phyloP scores from a whole-genome alignment of 2,797 vertebrate genomes.

The Discoglossus pictus region DNA sequence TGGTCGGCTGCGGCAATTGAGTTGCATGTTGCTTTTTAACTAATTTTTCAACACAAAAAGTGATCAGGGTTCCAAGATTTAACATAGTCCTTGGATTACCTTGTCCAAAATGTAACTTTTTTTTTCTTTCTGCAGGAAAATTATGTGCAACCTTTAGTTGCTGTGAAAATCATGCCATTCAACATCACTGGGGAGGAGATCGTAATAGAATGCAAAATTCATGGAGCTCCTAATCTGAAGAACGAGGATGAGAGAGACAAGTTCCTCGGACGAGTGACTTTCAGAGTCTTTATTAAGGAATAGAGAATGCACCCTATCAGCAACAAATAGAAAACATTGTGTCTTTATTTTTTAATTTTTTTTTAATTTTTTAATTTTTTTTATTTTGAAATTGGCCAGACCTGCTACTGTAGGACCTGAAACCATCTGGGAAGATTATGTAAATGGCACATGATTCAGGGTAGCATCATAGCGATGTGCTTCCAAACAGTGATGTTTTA shows the following conservation, averaged over 20 bases:
- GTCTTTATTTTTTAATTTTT: constrained; percentile 59
- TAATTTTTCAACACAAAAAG: too few species aligned
- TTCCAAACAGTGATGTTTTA: constrained; percentile 67
- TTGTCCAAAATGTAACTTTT: too few species aligned
- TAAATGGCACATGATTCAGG: constrained; percentile 68
- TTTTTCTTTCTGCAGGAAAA: constrained; percentile 69
- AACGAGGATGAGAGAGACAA: constrained; percentile 87
- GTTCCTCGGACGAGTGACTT: constrained; percentile 85
- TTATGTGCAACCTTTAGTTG: constrained; percentile 89
- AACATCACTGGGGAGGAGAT: constrained; percentile 71
- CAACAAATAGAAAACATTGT: constrained; percentile 65
- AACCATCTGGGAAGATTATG: constrained; percentile 65
- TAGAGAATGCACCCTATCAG: constrained; percentile 66
- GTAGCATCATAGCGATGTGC: constrained; percentile 66
- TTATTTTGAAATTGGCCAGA: constrained; percentile 65
- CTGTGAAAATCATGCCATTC: constrained; percentile 77
- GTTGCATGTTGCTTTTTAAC: too few species aligned
- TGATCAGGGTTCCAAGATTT: too few species aligned
- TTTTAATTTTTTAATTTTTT: constrained; percentile 36
- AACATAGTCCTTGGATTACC: too few species aligned
- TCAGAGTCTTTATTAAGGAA: constrained; percentile 77
- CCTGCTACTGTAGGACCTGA: constrained; percentile 70
- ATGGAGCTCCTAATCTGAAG: constrained; percentile 77
- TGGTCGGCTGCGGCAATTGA: too few species aligned
- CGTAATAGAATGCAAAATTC: constrained; percentile 83